A percentile compares a stretch with the other conserved stretches of the same genome.
Conservation (phyloP, 92 coral and sea anemone genomes). For the Plumapathes pennacea region DNA sequence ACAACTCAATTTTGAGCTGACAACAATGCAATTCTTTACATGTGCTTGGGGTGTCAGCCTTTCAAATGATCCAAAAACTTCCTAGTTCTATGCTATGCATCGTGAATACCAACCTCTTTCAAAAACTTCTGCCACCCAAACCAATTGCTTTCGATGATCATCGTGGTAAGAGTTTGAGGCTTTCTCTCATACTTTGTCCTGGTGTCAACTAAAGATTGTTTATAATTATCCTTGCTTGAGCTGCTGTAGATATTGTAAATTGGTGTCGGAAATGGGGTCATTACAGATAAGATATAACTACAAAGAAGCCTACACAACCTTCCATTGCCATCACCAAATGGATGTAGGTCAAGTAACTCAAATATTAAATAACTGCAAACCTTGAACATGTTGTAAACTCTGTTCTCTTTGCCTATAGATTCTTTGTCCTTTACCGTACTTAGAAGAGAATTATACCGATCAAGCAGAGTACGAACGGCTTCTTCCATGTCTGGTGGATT, state of each 20-base stretch:
- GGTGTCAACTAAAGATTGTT: constrained; percentile 62
- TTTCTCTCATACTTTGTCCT: constrained; percentile 50
- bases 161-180: constrained; percentile 66
- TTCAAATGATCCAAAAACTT: too few species aligned
- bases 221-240: constrained; percentile 66
- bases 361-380: constrained; percentile 67
- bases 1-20: too few species aligned
- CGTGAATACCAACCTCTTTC: too few species aligned
- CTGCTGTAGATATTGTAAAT: constrained; percentile 79
- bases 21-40: too few species aligned
- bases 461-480: constrained; percentile 53
- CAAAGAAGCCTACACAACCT: constrained; percentile 80
- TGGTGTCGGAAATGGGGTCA: constrained; percentile 86
- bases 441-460: constrained; percentile 56
- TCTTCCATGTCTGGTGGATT: constrained; percentile 64
- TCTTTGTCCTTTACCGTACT: constrained; percentile 11
- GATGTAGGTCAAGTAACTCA: constrained; percentile 84
- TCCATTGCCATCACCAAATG: constrained; percentile 92
- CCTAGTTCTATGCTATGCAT: too few species aligned
- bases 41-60: too few species aligned
- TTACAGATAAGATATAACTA: constrained; percentile 59
- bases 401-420: not conserved
- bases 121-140: constrained; percentile 59
- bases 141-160: constrained; percentile 84
- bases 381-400: constrained; percentile 55